These are phyloP conservation scores for Zele albiditarsus DNA, from an alignment of 2,888 invertebrate species.

Conservation along the genomic window DNA sequence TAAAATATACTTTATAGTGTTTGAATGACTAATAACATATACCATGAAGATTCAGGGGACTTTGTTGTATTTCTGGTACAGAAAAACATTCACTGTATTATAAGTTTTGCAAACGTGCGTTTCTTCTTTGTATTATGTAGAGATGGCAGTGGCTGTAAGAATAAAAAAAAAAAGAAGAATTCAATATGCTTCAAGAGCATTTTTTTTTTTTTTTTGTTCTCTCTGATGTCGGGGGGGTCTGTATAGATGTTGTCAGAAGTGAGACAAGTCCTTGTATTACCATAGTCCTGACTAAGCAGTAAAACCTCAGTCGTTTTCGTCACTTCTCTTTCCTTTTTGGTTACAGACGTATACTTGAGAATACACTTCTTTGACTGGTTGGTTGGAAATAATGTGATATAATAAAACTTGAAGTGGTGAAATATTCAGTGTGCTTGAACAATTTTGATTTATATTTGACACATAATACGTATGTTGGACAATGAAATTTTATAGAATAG, in stretches of 20 bases:
- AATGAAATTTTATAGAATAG: neutral
- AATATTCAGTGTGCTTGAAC: neutral
- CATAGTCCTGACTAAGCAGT: conserved; percentile 55
- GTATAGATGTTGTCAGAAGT: conserved; percentile 33
- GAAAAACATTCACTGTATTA: no score
- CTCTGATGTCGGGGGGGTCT: neutral
- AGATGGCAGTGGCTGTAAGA: neutral
- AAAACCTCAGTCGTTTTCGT: conserved; percentile 28
- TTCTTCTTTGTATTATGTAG: no score
- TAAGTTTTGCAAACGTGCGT: no score
- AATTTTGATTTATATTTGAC: neutral
- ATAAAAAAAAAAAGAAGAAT: neutral
- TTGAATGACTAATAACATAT: no score
- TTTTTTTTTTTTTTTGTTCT: neutral
- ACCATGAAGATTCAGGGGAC: no score
- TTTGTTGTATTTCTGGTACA: no score
- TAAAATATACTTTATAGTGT: no score
- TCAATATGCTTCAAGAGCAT: neutral
- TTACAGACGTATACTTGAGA: conserved; percentile 38
- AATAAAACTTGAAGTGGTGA: conserved; percentile 32
- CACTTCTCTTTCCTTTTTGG: conserved; percentile 29
- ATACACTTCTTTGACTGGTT: conserved; percentile 43
- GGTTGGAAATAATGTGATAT: conserved; percentile 57
- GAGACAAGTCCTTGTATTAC: conserved; percentile 47
- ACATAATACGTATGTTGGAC: neutral